Percentiles rank a stretch among this genome's conserved stretches.
Conservation (phyloP, 2,797 vertebrate genomes). For the Peromyscus eremicus region DNA sequence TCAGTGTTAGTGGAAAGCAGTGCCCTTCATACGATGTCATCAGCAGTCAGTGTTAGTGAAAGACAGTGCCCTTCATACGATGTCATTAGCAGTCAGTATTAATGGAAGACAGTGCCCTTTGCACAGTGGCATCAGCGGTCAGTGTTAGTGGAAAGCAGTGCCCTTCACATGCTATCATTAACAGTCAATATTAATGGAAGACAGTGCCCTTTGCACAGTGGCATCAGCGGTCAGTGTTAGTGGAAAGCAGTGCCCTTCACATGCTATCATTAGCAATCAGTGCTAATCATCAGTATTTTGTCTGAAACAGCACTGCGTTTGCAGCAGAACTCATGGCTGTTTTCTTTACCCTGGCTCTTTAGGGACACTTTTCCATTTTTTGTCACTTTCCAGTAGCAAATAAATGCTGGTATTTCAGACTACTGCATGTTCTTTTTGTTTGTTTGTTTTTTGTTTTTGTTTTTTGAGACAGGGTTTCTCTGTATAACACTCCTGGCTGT, state of each 20-base stretch:
- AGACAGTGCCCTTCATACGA: background rate
- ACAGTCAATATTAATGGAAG: too few relatives aligned
- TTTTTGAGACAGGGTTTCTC: too few relatives aligned
- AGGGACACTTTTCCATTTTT: conserved; percentile 16
- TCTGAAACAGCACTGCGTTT: conserved; percentile 65
- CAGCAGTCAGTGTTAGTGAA: background rate
- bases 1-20: background rate
- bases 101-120: background rate
- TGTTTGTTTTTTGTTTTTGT: background rate
- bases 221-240: too few relatives aligned
- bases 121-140: background rate
- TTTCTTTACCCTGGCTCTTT: conserved; percentile 68
- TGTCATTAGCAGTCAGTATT: background rate
- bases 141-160: too few relatives aligned
- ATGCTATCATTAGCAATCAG: background rate
- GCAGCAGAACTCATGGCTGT: conserved; percentile 67
- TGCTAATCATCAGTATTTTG: conserved; percentile 42
- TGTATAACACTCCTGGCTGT: too few relatives aligned
- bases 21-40: background rate
- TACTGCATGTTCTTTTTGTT: background rate
- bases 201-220: too few relatives aligned
- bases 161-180: too few relatives aligned
- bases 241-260: background rate
- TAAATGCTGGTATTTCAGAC: conserved; percentile 56
- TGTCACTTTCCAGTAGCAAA: conserved; percentile 15